Conservation (phyloP, 92 coral and sea anemone species). For the Palythoa caribaeorum region DNA sequence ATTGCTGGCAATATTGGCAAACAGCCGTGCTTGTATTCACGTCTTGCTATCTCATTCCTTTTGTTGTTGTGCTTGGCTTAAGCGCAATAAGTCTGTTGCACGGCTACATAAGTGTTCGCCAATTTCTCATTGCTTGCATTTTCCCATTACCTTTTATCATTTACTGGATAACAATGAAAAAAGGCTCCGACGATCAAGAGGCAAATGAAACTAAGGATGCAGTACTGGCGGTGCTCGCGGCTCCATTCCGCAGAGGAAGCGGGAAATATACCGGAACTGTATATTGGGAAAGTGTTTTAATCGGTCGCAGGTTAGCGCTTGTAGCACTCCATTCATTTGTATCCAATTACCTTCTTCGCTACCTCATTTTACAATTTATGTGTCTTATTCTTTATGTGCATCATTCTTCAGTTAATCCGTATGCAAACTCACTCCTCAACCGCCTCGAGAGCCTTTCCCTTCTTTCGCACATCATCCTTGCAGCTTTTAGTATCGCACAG, state of each 20-base stretch:
- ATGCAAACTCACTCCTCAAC: constrained; percentile 10
- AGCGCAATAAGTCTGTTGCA: constrained; percentile 12
- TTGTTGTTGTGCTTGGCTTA: constrained; percentile 39
- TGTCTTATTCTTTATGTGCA: constrained; percentile 42
- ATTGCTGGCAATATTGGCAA: constrained; percentile 58
- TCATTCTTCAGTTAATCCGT: constrained; percentile 44
- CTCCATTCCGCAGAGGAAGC: constrained; percentile 28
- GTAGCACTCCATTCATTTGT: constrained; percentile 31
- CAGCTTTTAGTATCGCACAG: constrained; percentile 30
- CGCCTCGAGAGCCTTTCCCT: constrained; percentile 41
- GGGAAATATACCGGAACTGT: constrained; percentile 29
- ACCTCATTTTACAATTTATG: constrained; percentile 7
- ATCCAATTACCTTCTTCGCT: constrained; percentile 21
- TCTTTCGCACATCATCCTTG: constrained; percentile 31
- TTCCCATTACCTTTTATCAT: constrained; percentile 52
- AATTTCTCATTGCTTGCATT: constrained; percentile 31
- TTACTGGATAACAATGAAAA: constrained; percentile 30
- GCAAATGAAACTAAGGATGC: not conserved
- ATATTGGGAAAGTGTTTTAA: constrained; percentile 58
- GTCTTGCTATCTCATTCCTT: constrained; percentile 33
- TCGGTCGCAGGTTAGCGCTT: constrained; percentile 46
- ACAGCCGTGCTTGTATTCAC: constrained; percentile 18
- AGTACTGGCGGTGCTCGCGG: constrained; percentile 34
- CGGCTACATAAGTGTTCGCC: constrained; percentile 1
- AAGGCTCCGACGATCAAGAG: not conserved